Evolutionary conservation across 2,113 vertebrate genomes (phyloP).

Genomic region (Rostratula benghalensis): DNA sequence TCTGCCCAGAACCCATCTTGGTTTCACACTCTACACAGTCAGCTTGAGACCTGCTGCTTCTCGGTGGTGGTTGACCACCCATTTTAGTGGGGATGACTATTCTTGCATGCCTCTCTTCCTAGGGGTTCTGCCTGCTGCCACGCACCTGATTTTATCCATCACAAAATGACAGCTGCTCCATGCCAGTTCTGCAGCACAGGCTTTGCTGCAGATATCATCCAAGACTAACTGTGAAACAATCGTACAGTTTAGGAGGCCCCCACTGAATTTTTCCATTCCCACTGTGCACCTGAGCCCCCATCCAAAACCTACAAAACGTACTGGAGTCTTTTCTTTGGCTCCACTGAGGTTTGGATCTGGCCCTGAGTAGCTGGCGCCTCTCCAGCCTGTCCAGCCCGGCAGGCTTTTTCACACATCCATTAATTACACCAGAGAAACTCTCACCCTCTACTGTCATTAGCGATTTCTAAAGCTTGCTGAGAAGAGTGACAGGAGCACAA

Average conservation of each 20-base stretch:
- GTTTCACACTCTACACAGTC: background rate
- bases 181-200: background rate
- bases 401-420: conserved; percentile 49
- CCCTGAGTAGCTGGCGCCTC: conserved; percentile 15
- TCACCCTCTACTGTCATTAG: conserved; percentile 1
- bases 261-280: conserved; percentile 7
- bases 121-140: background rate
- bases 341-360: conserved; percentile 25
- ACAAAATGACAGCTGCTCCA: background rate
- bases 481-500: conserved; percentile 25
- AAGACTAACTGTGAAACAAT: conserved; percentile 6
- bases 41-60: background rate
- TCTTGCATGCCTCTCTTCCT: background rate
- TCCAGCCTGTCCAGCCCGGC: conserved; percentile 47
- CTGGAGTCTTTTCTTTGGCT: conserved; percentile 9
- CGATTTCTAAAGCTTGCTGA: conserved; percentile 25
- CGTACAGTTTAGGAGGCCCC: background rate
- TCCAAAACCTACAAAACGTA: background rate
- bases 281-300: conserved; percentile 23
- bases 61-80: background rate
- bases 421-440: conserved; percentile 53
- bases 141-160: background rate
- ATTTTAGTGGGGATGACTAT: background rate
- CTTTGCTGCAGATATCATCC: background rate
- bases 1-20: background rate